Base-by-base conservation (phyloP, 2,888 invertebrate genomes). In the Dinocampus coccinellae region DNA sequence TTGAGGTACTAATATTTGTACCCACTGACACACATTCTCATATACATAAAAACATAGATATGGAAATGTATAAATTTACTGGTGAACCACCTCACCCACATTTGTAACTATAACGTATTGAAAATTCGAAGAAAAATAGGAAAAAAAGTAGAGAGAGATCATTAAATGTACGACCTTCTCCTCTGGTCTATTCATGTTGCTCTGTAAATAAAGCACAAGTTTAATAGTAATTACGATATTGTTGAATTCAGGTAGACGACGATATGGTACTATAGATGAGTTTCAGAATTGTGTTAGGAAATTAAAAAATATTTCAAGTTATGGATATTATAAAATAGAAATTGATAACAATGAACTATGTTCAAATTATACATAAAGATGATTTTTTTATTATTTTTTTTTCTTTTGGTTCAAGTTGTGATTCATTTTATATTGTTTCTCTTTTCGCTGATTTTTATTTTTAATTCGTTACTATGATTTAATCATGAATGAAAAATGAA, bases 301-400 rank as follows among this genome's bases (percentile, higher is more conserved):
- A 20, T 6, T 26, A 13, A n/a, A 22, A n/a, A 22, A 24, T 55
- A 26, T 26, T 55, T 13, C 6, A 58, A 13, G 9, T n/a, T 4
- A 58, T 58, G 16, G 34, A 6, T n/a, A 34, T 33, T 34, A 61
- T 34, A 16, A n/a, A 58, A 22, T n/a, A 26, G 20, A 34, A n/a
- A 34, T 24, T 55, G 52, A 36, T 34, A 55, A 65, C 33, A 61
- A 57, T 10, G 2, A 69, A 4, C 13, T 39, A 47, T 26, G 29
- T 84, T 83, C 77, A 83, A 84, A 84, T 84, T 85, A 83, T 84
- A 85, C 85, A 84, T 84, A 84, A 85, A 85, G 84, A 84, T 82
- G 83, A 84, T 83, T 84, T 47, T 47, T 47, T 47, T 16, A 16
- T 47, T 47, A 84, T 85, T 85, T 83, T 85, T 84, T 82, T 85